phyloP scores from a whole-genome alignment of 2,113 vertebrate genomes.

The Polyodon spathula region DNA sequence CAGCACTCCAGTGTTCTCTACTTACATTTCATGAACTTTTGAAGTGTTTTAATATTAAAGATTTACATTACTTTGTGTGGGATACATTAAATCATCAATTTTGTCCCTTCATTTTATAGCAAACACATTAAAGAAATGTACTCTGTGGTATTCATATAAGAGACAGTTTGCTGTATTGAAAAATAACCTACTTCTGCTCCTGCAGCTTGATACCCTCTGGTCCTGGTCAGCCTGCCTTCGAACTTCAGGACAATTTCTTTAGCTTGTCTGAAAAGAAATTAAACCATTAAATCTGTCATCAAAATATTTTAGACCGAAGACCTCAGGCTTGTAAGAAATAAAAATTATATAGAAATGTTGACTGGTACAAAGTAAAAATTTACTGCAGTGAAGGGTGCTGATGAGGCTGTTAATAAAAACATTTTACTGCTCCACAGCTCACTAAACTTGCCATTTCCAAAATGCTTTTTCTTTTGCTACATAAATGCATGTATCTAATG shows the following conservation, averaged over 20 bases:
- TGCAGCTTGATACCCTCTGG: conserved; percentile 90
- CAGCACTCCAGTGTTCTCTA: too few species aligned
- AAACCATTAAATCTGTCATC: not conserved
- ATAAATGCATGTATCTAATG: not conserved
- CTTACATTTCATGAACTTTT: too few species aligned
- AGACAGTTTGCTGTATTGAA: not conserved
- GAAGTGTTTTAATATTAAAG: too few species aligned
- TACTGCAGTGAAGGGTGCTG: conserved; percentile 10
- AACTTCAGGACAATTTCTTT: conserved; percentile 87
- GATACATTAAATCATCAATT: too few species aligned
- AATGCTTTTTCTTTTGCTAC: conserved; percentile 14
- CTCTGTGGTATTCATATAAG: too few species aligned
- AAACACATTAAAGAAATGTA: too few species aligned
- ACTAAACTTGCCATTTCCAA: conserved; percentile 13
- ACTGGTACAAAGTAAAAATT: not conserved
- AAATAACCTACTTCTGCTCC: conserved; percentile 74
- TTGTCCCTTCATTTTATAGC: too few species aligned
- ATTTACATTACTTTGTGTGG: too few species aligned
- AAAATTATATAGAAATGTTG: not conserved
- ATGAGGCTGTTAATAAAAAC: conserved; percentile 21
- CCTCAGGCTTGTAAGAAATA: not conserved
- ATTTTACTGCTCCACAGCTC: conserved; percentile 19
- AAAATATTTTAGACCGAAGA: not conserved
- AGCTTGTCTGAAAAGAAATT: conserved; percentile 66
- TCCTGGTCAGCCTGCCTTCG: conserved; percentile 87